Percentiles rank a stretch among this genome's conserved stretches.
These are phyloP conservation scores for Neosilurus mollespiculum DNA, from an alignment of 2,797 vertebrate species.

Conservation along the genomic window DNA sequence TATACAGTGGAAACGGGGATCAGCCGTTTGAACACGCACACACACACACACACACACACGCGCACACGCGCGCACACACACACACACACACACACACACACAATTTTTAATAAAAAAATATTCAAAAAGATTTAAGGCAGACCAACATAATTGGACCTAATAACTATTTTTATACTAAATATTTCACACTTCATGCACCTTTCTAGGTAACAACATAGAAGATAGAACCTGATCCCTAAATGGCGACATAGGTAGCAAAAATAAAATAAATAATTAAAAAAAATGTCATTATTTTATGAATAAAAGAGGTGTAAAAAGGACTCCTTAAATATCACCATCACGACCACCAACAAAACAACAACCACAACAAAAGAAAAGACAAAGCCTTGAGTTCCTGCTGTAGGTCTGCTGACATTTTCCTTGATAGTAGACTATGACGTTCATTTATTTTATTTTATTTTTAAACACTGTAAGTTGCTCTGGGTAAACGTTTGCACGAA, in stretches of 20 bases:
- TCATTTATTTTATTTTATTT: neutral
- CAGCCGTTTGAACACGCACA: neutral
- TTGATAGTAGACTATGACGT: neutral
- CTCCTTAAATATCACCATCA: too few relatives aligned
- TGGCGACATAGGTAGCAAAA: neutral
- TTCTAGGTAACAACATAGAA: too few relatives aligned
- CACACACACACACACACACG: neutral
- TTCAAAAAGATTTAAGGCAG: neutral
- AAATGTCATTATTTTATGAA: too few relatives aligned
- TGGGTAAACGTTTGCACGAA: neutral
- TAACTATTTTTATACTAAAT: too few relatives aligned
- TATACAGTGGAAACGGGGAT: neutral
- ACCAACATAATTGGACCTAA: too few relatives aligned
- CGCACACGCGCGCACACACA: neutral
- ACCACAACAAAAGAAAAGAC: neutral
- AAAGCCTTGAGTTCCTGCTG: neutral
- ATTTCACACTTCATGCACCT: neutral
- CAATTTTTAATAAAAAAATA: neutral
- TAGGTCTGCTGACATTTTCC: neutral
- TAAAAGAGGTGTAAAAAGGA: too few relatives aligned
- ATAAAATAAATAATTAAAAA: too few relatives aligned
- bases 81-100: too few relatives aligned
- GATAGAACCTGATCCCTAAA: neutral
- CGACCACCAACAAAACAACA: too few relatives aligned
- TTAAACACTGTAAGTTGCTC: neutral